Evolutionary conservation across 2,113 vertebrate species (phyloP), one percentile per base, ranked within the genome.

Genomic region (Eubucco bourcierii): DNA sequence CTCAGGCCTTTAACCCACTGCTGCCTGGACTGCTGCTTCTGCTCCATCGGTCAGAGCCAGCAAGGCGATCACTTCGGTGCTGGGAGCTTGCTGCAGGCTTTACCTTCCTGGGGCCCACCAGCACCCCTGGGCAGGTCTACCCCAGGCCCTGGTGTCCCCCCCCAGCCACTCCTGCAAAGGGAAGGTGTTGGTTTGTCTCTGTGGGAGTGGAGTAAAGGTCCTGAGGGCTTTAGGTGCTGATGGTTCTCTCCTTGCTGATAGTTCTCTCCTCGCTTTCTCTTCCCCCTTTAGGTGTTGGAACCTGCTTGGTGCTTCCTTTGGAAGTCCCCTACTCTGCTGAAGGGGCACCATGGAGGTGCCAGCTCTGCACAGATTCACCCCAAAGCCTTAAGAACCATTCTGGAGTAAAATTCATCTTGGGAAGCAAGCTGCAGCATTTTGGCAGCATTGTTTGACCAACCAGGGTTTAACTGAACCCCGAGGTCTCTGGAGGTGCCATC

Each of bases 1-100:
- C 64, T 92, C 67, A 9, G 5, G 37, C 14, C 84, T 53, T 96
- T 97, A 97, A 96, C 95, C 56, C 82, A 0, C 64, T 87, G 37
- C 29, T 93, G 91, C 60, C 93, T 58, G 20, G 16, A 9, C 53
- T 33, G 56, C 39, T 34, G 56, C 70, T 73, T 28, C 58, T 28
- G 25, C 34, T 73, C 16, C 3, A 1, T 34, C 5, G 2, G 59
- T 29, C 47, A 37, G 31, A 56, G 61, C 41, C 0, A 0, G 37
- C 37, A 56, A 67, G 47, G 53, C 70, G 68, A 56, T 31, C 1
- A 2, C 21, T 70, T 72, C 56, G 56, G 31, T 58, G 34, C 37
- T 37, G 41, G 20, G n/a, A 66, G 23, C 46, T 80, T 47, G 12
- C 76, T 31, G 24, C 17, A 24, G 74, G n/a, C 25, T 87, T 87